A percentile compares a stretch with the other conserved stretches of the same genome.
These are phyloP conservation scores for Poeciliopsis turrubarensis DNA, from an alignment of 2,113 vertebrate genomes.

Conservation along the genomic window DNA sequence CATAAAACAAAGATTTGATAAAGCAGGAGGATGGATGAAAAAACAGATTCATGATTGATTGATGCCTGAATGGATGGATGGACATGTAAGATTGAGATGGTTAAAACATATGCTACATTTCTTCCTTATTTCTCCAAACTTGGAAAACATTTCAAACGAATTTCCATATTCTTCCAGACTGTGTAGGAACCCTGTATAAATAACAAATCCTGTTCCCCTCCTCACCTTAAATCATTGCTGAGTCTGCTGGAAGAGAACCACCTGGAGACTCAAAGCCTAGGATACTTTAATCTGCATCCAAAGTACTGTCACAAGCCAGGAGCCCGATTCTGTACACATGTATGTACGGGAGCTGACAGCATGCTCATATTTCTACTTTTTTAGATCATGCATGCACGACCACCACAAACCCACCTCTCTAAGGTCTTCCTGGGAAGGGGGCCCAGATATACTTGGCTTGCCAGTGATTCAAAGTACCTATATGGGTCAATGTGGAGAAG, in stretches of 20 bases:
- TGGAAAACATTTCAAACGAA: background rate
- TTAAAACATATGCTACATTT: background rate
- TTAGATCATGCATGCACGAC: constrained; percentile 32
- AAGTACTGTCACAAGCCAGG: constrained; percentile 38
- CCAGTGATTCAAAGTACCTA: constrained; percentile 70
- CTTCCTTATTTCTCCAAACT: background rate
- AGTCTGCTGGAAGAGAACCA: constrained; percentile 46
- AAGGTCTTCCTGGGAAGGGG: constrained; percentile 61
- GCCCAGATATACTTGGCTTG: constrained; percentile 68
- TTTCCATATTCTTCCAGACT: background rate
- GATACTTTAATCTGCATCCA: constrained; percentile 60
- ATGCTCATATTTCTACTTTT: constrained; percentile 50
- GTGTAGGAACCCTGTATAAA: background rate
- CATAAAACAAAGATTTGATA: background rate
- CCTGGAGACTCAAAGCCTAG: constrained; percentile 52
- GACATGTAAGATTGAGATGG: background rate
- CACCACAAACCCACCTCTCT: constrained; percentile 45
- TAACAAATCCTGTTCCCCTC: constrained; percentile 16
- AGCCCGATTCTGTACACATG: background rate
- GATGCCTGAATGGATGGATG: background rate
- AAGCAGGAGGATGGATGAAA: too few species aligned
- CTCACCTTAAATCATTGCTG: constrained; percentile 23
- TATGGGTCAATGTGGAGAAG: constrained; percentile 62
- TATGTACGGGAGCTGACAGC: constrained; percentile 34
- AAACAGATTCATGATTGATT: too few species aligned